Evolutionary conservation across 2,113 vertebrate genomes (phyloP), one percentile per base, ranked within the genome.

Genomic region (Picathartes gymnocephalus): DNA sequence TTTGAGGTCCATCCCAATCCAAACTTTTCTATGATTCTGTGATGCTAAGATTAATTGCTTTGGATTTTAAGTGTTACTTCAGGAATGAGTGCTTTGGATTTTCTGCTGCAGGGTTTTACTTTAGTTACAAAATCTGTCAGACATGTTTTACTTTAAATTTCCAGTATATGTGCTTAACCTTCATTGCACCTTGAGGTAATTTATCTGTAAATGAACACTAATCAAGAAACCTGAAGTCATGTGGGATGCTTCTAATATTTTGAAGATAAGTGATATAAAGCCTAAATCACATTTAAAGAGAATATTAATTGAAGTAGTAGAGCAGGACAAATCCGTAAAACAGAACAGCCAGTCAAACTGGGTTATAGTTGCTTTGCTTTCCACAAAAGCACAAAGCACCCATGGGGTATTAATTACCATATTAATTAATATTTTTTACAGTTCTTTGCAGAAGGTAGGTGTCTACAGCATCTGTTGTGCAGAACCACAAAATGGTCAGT

Each of bases 281-380:
- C 39, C 37, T 83, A 47, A 88, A 83, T 90, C 39, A 76, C 51
- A 73, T 77, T 56, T 90, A 77, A 90, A 90, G 50, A 44, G 42
- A 33, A 17, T 44, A 88, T 72, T 92, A 56, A 53, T 44, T 58
- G 60, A 73, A 54, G 70, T 48, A 77, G 39, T 44, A 33, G 51
- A 70, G 68, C 70, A 74, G 66, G 60, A 93, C 84, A 88, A 92
- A 92, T 82, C 54, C 81, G 27, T 78, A 85, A 82, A 86, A 74
- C 72, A 81, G 79, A 92, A 8, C 7, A 85, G 73, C 42, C 37
- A 60, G 71, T 77, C 54, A 78, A 78, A 72, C 62, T 66, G 53
- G 51, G 72, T 83, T 90, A 78, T 27, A 68, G 85, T 51, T 94
- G 44, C 79, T 90, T 77, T 88, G 93, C 85, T 83, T 94, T 90